Evolutionary conservation across 2,888 invertebrate genomes (phyloP).

Genomic region (Pharmacophagus antenor): DNA sequence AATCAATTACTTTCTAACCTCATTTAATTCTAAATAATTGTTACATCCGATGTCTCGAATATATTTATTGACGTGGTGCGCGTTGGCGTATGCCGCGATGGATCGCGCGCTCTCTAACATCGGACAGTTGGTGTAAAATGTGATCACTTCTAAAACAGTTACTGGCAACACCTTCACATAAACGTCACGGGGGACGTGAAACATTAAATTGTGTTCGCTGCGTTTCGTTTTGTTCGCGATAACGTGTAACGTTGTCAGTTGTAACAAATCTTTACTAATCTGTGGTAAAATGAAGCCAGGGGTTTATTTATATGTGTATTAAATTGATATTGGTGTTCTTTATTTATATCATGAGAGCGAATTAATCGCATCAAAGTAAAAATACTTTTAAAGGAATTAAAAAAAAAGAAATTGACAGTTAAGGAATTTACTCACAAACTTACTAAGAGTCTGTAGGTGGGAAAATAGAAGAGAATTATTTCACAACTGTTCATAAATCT

Average conservation of each 20-base stretch:
- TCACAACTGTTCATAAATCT: too few relatives aligned
- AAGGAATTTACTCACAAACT: too few relatives aligned
- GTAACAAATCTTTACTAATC: too few relatives aligned
- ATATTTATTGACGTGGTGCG: constrained; percentile 6
- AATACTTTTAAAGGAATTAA: too few relatives aligned
- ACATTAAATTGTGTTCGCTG: constrained; percentile 1
- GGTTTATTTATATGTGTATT: too few relatives aligned
- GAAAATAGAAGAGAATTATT: too few relatives aligned
- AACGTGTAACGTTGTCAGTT: background rate
- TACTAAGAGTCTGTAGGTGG: too few relatives aligned
- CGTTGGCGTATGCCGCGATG: constrained; percentile 14
- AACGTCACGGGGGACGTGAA: constrained; percentile 15
- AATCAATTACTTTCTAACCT: background rate
- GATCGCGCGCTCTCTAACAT: constrained; percentile 16
- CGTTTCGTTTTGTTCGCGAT: background rate
- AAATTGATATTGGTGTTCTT: too few relatives aligned
- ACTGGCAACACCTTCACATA: constrained; percentile 16
- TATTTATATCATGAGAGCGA: too few relatives aligned
- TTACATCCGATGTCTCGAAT: background rate
- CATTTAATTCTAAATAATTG: background rate
- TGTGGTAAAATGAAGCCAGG: too few relatives aligned
- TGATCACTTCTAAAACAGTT: constrained; percentile 4
- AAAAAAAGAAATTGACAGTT: too few relatives aligned
- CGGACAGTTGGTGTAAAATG: constrained; percentile 19
- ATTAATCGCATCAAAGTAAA: too few relatives aligned